A percentile compares a stretch with the other conserved stretches of the same genome.
Conservation (phyloP, 1,140 invertebrate genomes). For the Neodiprion lecontei region DNA sequence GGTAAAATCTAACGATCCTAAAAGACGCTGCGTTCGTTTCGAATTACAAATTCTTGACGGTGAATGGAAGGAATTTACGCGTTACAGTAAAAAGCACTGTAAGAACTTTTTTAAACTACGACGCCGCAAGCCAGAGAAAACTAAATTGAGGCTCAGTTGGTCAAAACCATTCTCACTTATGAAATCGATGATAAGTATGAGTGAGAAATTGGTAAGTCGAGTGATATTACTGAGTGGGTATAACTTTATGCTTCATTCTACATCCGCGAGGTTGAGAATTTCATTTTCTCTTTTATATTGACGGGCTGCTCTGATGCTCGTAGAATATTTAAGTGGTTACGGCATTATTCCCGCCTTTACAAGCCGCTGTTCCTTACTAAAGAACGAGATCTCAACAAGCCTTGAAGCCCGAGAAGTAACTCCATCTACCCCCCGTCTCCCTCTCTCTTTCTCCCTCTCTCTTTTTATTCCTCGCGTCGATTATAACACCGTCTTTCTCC, state of each 20-base stretch:
- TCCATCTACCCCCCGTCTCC: neutral
- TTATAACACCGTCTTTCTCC: neutral
- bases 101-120: no score
- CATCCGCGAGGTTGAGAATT: neutral
- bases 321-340: conserved; percentile 4
- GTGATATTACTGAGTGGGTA: no score
- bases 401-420: conserved; percentile 3
- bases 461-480: neutral
- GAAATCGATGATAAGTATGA: no score
- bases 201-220: no score
- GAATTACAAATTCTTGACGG: no score
- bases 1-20: no score
- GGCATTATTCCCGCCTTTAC: conserved; percentile 9
- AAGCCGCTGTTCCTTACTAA: neutral
- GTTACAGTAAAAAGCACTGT: no score
- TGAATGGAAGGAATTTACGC: no score
- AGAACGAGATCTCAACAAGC: conserved; percentile 14
- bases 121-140: no score
- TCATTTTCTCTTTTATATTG: conserved; percentile 2
- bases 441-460: neutral
- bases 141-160: no score
- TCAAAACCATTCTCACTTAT: no score
- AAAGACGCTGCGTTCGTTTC: no score
- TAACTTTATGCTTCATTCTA: neutral
- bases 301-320: neutral